Base-by-base conservation (phyloP, 2,797 vertebrate species). In the Danionella dracula region DNA sequence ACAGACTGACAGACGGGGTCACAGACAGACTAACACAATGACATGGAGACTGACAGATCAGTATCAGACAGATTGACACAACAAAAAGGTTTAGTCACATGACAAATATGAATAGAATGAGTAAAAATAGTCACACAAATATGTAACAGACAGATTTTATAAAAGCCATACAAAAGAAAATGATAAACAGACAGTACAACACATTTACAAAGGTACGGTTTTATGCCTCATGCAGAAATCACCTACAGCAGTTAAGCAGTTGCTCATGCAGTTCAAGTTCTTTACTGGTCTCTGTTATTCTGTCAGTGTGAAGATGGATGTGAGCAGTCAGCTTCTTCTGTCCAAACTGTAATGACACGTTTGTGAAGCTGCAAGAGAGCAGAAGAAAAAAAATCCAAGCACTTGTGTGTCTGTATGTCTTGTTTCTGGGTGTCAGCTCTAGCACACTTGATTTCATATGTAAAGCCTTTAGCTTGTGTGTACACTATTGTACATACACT, bases 401-500 rank as follows among this genome's bases (percentile, higher is more conserved):
- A 42, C 55, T 42, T 58, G 53, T 68, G 41, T 54, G 23, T 16
- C 12, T 68, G 48, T 65, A 64, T 59, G 53, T 64, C 45, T 63
- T 68, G 58, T 50, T 34, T 32, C 17, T 13, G 4, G 34, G 29
- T 21, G 29, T 60, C 58, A 56, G 51, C n/a, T 23, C 54, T 45
- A 20, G 17, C 61, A 75, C 66, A 72, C 42, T 69, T 66, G 49
- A 27, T 23, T 72, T 75, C 60, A 51, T 48, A 44, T 75, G 53
- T 69, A 69, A 72, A 65, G 44, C 29, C 15, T 69, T 57, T 21
- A 46, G 29, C 35, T 60, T 42, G 20, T 38, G 53, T 37, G 29
- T 32, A 55, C 40, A 58, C 31, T 35, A 4, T 45, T 40, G 29
- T 19, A 37, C 45, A 45, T 4, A 41, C 34, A 21, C 4, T 34